Evolutionary conservation across 1,140 invertebrate genomes (phyloP).

Genomic region (Bombus waltoni): DNA sequence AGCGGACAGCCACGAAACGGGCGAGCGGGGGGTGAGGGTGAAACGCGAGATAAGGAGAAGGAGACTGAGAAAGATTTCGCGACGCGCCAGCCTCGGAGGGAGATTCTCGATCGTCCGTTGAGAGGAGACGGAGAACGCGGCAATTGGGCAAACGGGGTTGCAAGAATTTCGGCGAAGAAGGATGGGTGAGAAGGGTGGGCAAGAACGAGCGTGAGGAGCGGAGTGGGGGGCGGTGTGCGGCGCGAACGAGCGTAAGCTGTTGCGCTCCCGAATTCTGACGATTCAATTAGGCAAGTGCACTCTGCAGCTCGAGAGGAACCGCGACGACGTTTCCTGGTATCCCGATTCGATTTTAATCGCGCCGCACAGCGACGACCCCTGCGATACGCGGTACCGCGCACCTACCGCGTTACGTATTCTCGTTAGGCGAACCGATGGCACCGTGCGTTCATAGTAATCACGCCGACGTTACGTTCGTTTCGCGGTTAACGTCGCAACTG

Average conservation of each 20-base stretch:
- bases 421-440: slow-evolving; percentile 9
- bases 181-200: background rate
- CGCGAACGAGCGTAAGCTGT: background rate
- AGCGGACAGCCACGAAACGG: background rate
- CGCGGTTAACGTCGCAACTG: background rate
- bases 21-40: background rate
- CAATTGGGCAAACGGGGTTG: background rate
- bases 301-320: background rate
- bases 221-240: background rate
- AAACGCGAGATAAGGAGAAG: slow-evolving; percentile 22
- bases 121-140: slow-evolving; percentile 7
- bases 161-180: slow-evolving; percentile 20
- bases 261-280: slow-evolving; percentile 26
- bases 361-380: too few species aligned
- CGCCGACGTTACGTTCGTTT: slow-evolving; percentile 7
- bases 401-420: background rate
- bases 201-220: background rate
- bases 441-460: slow-evolving; percentile 26
- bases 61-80: slow-evolving; percentile 10
- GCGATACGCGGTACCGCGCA: background rate
- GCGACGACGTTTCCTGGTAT: slow-evolving; percentile 20
- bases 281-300: slow-evolving; percentile 37
- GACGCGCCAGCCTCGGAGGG: slow-evolving; percentile 4
- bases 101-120: background rate
- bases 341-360: slow-evolving; percentile 38